phyloP scores from a whole-genome alignment of 2,113 vertebrate genomes.

The Heterocephalus glaber region DNA sequence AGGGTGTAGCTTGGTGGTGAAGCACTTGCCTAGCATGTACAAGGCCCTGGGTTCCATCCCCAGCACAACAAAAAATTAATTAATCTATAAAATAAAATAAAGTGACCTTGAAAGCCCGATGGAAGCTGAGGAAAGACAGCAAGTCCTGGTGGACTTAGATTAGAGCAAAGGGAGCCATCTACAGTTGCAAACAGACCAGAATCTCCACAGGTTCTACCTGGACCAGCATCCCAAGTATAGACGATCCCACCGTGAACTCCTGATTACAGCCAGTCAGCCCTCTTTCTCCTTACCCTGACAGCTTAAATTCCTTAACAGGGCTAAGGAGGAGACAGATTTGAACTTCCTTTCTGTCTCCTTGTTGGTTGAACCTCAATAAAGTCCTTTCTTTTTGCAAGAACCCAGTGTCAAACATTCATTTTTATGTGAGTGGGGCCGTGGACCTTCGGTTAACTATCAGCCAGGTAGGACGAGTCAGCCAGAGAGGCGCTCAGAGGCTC shows the following conservation, averaged over 20 bases:
- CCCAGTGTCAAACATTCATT: background rate
- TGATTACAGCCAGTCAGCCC: background rate
- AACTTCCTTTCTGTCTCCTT: background rate
- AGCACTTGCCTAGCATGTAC: background rate
- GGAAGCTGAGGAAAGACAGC: background rate
- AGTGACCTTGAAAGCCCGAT: background rate
- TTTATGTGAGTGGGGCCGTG: too few relatives aligned
- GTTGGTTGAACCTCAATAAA: background rate
- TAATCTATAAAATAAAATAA: background rate
- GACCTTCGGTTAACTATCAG: background rate
- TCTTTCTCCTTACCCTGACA: background rate
- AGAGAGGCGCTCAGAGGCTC: background rate
- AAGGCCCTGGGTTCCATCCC: background rate
- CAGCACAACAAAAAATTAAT: background rate
- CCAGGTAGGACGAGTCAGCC: background rate
- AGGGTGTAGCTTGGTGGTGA: background rate
- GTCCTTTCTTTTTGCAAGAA: background rate
- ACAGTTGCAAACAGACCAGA: background rate
- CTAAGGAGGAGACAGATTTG: background rate
- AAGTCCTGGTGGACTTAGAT: too few relatives aligned
- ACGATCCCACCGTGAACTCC: background rate
- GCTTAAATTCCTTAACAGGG: background rate
- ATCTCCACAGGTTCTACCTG: too few relatives aligned
- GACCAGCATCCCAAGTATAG: fast-evolving
- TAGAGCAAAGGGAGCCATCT: background rate